These are phyloP conservation scores for Phenganax marumi DNA, from an alignment of 92 coral and sea anemone genomes.

Conservation along the genomic window DNA sequence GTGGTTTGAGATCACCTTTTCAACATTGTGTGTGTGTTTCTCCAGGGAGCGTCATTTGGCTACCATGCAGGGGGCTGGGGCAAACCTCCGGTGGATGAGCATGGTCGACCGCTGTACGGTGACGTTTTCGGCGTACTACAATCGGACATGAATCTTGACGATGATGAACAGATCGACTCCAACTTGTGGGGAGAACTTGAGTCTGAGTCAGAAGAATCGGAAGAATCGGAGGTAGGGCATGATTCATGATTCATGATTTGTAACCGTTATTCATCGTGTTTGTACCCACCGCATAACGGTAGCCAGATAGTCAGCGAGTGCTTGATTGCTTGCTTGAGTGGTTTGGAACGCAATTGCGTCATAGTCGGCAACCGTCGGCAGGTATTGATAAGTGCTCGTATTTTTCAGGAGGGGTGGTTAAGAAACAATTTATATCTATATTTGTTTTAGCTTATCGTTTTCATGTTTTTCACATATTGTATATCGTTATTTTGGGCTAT, in stretches of 20 bases:
- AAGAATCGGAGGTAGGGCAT: conserved; percentile 79
- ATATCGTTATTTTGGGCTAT: too few relatives aligned
- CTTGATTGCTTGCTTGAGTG: too few relatives aligned
- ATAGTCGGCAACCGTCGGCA: too few relatives aligned
- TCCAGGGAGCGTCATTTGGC: conserved; percentile 94
- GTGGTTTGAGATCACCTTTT: background rate
- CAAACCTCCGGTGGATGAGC: conserved; percentile 98
- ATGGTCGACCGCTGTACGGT: conserved; percentile 92
- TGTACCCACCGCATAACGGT: too few relatives aligned
- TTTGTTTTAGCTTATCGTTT: background rate
- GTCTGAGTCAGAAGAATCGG: conserved; percentile 88
- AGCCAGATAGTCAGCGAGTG: too few relatives aligned
- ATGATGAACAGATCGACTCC: conserved; percentile 82
- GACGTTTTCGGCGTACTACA: conserved; percentile 89
- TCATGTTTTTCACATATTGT: background rate
- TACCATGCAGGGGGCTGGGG: conserved; percentile 99
- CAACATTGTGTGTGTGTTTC: background rate
- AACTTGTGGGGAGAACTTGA: conserved; percentile 97
- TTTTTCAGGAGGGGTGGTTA: too few relatives aligned
- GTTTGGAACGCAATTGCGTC: too few relatives aligned
- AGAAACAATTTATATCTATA: too few relatives aligned
- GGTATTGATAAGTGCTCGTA: too few relatives aligned
- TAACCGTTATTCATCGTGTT: background rate
- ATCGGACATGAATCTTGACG: conserved; percentile 68
- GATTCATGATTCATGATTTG: background rate